Conservation (phyloP, 2,113 vertebrate genomes). For the Stigmatopora nigra region DNA sequence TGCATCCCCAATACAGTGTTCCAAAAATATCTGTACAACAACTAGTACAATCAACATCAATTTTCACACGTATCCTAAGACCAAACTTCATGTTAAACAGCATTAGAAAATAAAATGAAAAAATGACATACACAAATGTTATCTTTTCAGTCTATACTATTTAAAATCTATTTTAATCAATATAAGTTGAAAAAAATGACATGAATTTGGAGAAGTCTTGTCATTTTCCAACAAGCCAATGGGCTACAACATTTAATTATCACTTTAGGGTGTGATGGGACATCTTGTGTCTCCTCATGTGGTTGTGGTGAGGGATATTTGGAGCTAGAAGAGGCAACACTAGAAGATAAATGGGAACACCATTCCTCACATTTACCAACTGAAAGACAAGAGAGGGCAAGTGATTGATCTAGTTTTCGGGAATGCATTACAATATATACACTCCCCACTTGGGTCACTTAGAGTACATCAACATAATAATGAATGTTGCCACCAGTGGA, state of each 20-base stretch:
- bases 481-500: conserved; percentile 32
- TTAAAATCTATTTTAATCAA: not conserved
- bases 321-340: conserved; percentile 22
- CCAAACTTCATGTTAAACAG: too few species aligned
- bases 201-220: not conserved
- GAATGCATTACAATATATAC: conserved; percentile 23
- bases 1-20: too few species aligned
- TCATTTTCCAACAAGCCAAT: conserved; percentile 1
- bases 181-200: conserved; percentile 3
- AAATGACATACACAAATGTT: not conserved
- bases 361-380: conserved; percentile 12
- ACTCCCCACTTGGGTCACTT: conserved; percentile 33
- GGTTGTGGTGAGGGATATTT: conserved; percentile 8
- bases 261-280: conserved; percentile 9
- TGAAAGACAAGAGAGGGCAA: conserved; percentile 31
- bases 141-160: not conserved
- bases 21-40: too few species aligned
- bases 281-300: conserved; percentile 25
- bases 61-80: too few species aligned
- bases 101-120: too few species aligned
- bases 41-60: too few species aligned
- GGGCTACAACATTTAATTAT: conserved; percentile 15
- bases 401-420: conserved; percentile 7
- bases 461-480: conserved; percentile 24
- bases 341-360: conserved; percentile 8